Evolutionary conservation across 2,888 invertebrate species (phyloP).

Genomic region (Drosophila greeni): DNA sequence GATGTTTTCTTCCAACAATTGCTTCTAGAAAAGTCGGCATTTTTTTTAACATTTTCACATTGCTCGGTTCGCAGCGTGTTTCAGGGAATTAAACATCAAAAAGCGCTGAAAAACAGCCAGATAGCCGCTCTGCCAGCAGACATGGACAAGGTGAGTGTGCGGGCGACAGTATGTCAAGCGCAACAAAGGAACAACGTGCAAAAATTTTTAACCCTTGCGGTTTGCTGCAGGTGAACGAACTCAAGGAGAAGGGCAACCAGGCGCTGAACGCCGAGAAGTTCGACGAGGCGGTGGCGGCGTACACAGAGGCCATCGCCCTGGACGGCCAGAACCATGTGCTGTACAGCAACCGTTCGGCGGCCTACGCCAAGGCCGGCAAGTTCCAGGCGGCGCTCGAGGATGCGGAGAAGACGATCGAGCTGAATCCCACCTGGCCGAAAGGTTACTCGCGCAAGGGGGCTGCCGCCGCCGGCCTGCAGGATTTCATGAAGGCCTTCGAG

Average conservation of each 20-base stretch:
- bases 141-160: slow-evolving; percentile 61
- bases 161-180: neutral
- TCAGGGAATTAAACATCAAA: neutral
- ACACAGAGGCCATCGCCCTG: slow-evolving; percentile 88
- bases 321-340: slow-evolving; percentile 92
- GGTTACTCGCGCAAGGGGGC: slow-evolving; percentile 94
- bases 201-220: slow-evolving; percentile 10
- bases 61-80: slow-evolving; percentile 32
- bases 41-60: slow-evolving; percentile 56
- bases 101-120: slow-evolving; percentile 1
- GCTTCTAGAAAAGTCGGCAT: slow-evolving; percentile 68
- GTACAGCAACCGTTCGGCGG: slow-evolving; percentile 94
- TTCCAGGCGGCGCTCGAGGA: slow-evolving; percentile 88
- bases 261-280: slow-evolving; percentile 88
- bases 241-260: slow-evolving; percentile 93
- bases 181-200: slow-evolving; percentile 2
- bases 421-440: slow-evolving; percentile 93
- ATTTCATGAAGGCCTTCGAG: slow-evolving; percentile 86
- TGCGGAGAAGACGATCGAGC: slow-evolving; percentile 88
- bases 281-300: slow-evolving; percentile 88
- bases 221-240: slow-evolving; percentile 83
- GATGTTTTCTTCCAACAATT: slow-evolving; percentile 10
- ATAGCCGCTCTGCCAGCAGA: slow-evolving; percentile 13
- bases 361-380: slow-evolving; percentile 88
- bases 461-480: slow-evolving; percentile 88